Evolutionary conservation across 2,113 vertebrate species (phyloP).

Genomic region (Microcebus jonahi): DNA sequence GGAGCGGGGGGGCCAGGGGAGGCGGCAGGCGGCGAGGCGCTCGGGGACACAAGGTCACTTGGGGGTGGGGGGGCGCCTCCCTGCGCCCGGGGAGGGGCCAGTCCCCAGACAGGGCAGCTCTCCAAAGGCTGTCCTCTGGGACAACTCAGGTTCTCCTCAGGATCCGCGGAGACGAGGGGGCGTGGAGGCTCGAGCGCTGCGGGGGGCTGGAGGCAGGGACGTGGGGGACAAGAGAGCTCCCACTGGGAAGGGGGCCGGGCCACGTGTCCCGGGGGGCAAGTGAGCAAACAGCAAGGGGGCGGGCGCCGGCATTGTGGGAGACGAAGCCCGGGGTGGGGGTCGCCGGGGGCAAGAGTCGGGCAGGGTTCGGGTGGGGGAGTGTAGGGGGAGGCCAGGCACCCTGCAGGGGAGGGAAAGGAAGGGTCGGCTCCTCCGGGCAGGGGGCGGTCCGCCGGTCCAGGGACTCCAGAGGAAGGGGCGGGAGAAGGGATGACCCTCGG

Average conservation of each 20-base stretch:
- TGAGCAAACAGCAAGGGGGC: constrained; percentile 30
- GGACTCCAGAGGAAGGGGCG: background rate
- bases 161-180: constrained; percentile 48
- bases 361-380: background rate
- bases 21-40: constrained; percentile 15
- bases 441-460: background rate
- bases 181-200: constrained; percentile 58
- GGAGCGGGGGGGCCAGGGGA: background rate
- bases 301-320: constrained; percentile 50
- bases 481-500: background rate
- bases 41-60: constrained; percentile 70
- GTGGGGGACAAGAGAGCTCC: background rate
- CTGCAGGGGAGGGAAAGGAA: background rate
- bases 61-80: constrained; percentile 56
- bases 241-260: constrained; percentile 2
- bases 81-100: constrained; percentile 66
- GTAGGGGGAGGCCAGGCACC: background rate
- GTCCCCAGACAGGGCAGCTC: constrained; percentile 70
- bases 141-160: constrained; percentile 62
- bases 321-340: background rate
- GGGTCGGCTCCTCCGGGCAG: background rate
- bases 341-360: background rate
- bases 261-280: constrained; percentile 52
- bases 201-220: constrained; percentile 25
- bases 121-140: constrained; percentile 63